These are phyloP conservation scores for Kryptopterus vitreolus DNA, from an alignment of 2,797 vertebrate genomes.

Conservation along the genomic window DNA sequence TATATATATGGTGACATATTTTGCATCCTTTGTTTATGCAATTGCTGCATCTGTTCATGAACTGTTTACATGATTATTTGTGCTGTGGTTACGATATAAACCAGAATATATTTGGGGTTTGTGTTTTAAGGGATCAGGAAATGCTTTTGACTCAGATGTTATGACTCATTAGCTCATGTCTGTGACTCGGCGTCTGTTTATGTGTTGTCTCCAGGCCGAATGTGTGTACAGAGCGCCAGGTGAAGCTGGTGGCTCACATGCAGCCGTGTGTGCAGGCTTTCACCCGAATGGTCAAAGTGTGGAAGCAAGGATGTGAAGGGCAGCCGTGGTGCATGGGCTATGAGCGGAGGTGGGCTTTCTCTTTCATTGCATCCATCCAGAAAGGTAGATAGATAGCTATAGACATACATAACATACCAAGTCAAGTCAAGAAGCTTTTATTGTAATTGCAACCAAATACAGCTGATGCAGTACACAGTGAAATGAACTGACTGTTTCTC, in stretches of 20 bases:
- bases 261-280: slow-evolving; percentile 86
- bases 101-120: not conserved
- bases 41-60: not conserved
- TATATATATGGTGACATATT: too few relatives aligned
- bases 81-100: not conserved
- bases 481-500: too few relatives aligned
- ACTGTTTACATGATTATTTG: not conserved
- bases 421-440: too few relatives aligned
- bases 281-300: slow-evolving; percentile 78
- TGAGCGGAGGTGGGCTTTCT: slow-evolving; percentile 81
- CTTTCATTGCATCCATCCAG: not conserved
- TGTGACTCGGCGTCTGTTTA: slow-evolving; percentile 40
- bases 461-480: too few relatives aligned
- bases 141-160: not conserved
- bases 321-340: slow-evolving; percentile 84
- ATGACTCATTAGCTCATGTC: not conserved
- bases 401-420: too few relatives aligned
- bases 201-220: slow-evolving; percentile 79
- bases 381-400: too few relatives aligned
- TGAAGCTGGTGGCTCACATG: slow-evolving; percentile 79
- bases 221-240: slow-evolving; percentile 81
- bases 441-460: too few relatives aligned
- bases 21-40: not conserved
- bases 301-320: slow-evolving; percentile 83
- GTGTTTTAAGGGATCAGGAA: not conserved